Evolutionary conservation across 2,113 vertebrate genomes (phyloP), one percentile per base, ranked within the genome.

Genomic region (Danionella cerebrum): DNA sequence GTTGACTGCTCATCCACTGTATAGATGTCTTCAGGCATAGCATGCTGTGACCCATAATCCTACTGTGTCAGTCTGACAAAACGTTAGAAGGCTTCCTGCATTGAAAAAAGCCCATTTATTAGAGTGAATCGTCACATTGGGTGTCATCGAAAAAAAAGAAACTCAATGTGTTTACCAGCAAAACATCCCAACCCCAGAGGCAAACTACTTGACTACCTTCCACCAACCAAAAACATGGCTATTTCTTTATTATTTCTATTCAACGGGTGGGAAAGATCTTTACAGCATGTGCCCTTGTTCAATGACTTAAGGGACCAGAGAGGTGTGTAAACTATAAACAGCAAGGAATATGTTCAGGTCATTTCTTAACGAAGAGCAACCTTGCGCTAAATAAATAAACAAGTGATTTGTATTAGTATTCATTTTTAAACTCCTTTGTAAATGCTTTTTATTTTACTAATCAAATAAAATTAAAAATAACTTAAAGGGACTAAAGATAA

Each of bases 161-260:
- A 48, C 5, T 1, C 1, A 21, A 27, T 24, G 12, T 27, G 41
- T 38, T 44, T 42, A 19, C 7, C 4, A 35, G 70, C 22, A 55
- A 63, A 42, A 42, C 3, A 27, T 35, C 52, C 50, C 36, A 50
- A 18, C 53, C 31, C 12, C 19, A 16, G 29, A 44, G 12, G 41
- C 13, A 44, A 11, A 11, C 60, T 31, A 14, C 27, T 31, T 13
- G 9, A 22, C 45, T 47, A 24, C 31, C 51, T 62, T 65, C 62
- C 11, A 16, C 19, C 55, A 57, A 48, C 60, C 60, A 13, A 59
- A 72, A 77, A 71, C 51, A 70, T 22, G 55, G 55, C 50, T 60
- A 70, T 71, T 74, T 50, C 73, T 71, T 74, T 44, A 54, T 66
- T 29, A 38, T n/a, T 24, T 55, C 36, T 31, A 13, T 48, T 55